Evolutionary conservation across 2,888 invertebrate genomes (phyloP).

Genomic region (Sialis fuliginosa): DNA sequence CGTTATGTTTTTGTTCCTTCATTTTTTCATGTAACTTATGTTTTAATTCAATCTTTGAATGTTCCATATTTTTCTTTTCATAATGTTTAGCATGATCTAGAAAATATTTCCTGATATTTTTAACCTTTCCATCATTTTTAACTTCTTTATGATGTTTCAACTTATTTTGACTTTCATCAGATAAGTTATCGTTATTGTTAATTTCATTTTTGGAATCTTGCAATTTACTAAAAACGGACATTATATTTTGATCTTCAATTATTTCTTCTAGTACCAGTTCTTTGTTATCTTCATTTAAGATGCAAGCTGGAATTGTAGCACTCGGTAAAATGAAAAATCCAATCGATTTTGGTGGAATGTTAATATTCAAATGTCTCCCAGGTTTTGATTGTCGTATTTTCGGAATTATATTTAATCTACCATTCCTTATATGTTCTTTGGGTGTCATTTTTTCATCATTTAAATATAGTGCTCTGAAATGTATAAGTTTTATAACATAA

Average conservation of each 20-base stretch:
- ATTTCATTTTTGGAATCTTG: background rate
- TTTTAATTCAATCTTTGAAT: background rate
- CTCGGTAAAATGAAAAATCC: conserved; percentile 60
- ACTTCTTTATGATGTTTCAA: background rate
- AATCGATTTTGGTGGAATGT: conserved; percentile 45
- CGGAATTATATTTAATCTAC: conserved; percentile 19
- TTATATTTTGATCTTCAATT: conserved; percentile 9
- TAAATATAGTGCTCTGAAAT: conserved; percentile 37
- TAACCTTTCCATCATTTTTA: background rate
- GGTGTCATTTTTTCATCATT: conserved; percentile 42
- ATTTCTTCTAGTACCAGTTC: conserved; percentile 17
- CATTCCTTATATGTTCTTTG: conserved; percentile 34
- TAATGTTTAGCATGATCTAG: conserved; percentile 10
- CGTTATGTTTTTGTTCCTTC: background rate
- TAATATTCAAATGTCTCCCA: conserved; percentile 35
- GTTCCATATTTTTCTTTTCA: conserved; percentile 7
- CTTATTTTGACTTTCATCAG: conserved; percentile 2
- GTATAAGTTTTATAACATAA: conserved; percentile 5
- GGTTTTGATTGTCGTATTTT: conserved; percentile 29
- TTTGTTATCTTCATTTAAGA: conserved; percentile 17
- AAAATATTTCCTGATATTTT: background rate
- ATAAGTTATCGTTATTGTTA: background rate
- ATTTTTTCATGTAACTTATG: conserved; percentile 5
- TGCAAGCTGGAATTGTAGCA: conserved; percentile 41
- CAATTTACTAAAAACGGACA: background rate